Evolutionary conservation across 2,888 invertebrate genomes (phyloP), one percentile per base, ranked within the genome.

Genomic region (Melikaiella ostensackeni): DNA sequence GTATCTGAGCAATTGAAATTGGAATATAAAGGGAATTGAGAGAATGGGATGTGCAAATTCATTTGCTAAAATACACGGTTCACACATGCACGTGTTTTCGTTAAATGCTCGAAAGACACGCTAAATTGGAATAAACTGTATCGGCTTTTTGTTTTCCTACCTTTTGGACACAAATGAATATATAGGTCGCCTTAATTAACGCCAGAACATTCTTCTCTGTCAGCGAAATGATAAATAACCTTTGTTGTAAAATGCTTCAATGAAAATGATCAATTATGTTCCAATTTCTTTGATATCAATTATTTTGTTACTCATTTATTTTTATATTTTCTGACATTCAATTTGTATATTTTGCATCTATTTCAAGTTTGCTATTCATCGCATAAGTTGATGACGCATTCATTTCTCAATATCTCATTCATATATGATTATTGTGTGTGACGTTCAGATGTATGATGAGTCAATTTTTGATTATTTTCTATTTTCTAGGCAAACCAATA

Each of bases 91-190:
- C 7, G 42, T 46, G 13, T 64, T 64, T 64, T 42, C 24, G 38
- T 46, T 46, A 46, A 24, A 66, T 38, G 16, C 19, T n/a, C 2
- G 13, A 42, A 42, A 50, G n/a, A 50, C 70, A 70, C 50, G 70
- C 46, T 19, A 66, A 19, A 70, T n/a, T n/a, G 50, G n/a, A 70
- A 50, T 70, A 30, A 70, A 50, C 42, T 50, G 50, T 50, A 70
- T 50, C 50, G 9, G 19, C 27, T 66, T 66, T 46, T 27, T 19
- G 2, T 16, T 33, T 11, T n/a, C 46, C 19, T 30, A 42, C 19
- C 1, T n/a, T 33, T 30, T 5, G 6, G 21, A 6, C 33, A 33
- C 4, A 33, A 70, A 33, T 64, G 24, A 42, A 50, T n/a, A 55
- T 50, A 27, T 66, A 50, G n/a, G 19, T 50, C 19, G 35, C 1